Evolutionary conservation across 2,113 vertebrate species (phyloP), one percentile per base, ranked within the genome.

Genomic region (Nesogale talazaci): DNA sequence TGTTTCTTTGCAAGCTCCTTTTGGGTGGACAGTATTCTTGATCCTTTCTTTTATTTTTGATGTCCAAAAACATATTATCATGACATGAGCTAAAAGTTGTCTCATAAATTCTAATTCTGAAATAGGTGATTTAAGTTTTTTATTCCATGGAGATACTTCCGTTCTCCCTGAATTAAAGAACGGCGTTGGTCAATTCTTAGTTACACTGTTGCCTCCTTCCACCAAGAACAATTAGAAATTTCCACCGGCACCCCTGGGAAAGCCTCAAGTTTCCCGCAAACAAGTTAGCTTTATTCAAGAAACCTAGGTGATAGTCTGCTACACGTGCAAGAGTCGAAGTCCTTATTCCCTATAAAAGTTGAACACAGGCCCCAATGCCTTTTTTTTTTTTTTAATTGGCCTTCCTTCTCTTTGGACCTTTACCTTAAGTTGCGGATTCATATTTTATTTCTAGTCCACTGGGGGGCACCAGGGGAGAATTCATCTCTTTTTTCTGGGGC

Each of bases 141-240:
- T 70, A 36, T 23, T 8, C 59, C 27, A 38, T 70, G 15, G 46
- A 65, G 16, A 69, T 92, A 84, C 69, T 86, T 91, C 23, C 89
- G 27, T 86, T 89, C 42, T 94, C 15, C 72, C 46, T 77, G 75
- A 86, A 31, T 46, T 36, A 93, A 94, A 93, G 63, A 91, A 93
- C 40, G 42, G 23, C 42, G 3, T 25, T 38, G 31, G 80, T 34
- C 56, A 83, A 83, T 63, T 86, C 67, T 94, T 86, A 92, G 72
- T 79, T 86, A 69, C 16, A 86, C 5, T 72, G 27, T 29, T 87
- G 16, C 83, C 65, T 57, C 29, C 4, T 57, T 91, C 38, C 85
- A 72, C 10, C 59, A 75, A 80, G 14, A 63, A 83, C 17, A 93
- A 76, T 42, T 25, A 76, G 42, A 23, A 52, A 91, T 65, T 85